Evolutionary conservation across 2,797 vertebrate genomes (phyloP).

Genomic region (Buphagus erythrorhynchus): DNA sequence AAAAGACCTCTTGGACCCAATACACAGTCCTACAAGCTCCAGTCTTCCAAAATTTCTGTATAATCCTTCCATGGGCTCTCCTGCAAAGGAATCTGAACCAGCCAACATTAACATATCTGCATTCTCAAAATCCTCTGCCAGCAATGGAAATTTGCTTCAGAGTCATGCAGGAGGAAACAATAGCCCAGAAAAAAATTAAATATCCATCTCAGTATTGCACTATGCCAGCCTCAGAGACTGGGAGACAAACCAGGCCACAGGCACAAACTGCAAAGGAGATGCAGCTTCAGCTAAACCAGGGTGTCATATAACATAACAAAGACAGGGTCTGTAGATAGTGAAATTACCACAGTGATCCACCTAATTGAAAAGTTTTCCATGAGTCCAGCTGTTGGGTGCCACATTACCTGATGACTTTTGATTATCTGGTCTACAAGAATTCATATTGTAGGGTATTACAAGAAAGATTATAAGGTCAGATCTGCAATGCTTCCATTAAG

Average conservation of each 20-base stretch:
- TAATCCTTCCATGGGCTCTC: neutral
- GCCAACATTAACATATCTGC: neutral
- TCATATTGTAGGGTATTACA: neutral
- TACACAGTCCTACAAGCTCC: neutral
- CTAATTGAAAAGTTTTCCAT: neutral
- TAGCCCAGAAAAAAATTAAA: neutral
- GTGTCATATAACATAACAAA: neutral
- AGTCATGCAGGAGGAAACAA: neutral
- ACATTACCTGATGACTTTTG: neutral
- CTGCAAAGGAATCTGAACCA: neutral
- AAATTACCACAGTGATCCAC: neutral
- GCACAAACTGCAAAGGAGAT: neutral
- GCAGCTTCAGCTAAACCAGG: neutral
- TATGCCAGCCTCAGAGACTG: neutral
- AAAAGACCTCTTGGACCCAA: neutral
- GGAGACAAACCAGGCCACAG: neutral
- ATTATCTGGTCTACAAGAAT: neutral
- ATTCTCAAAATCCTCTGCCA: neutral
- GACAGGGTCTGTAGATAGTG: neutral
- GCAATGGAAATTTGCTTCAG: neutral
- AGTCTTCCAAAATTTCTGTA: neutral
- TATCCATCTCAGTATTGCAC: neutral
- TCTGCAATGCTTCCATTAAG: neutral
- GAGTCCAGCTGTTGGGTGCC: neutral
- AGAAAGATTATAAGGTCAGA: neutral